These are phyloP conservation scores for Nasonovia ribisnigri DNA, from an alignment of 2,888 invertebrate genomes.

Conservation along the genomic window DNA sequence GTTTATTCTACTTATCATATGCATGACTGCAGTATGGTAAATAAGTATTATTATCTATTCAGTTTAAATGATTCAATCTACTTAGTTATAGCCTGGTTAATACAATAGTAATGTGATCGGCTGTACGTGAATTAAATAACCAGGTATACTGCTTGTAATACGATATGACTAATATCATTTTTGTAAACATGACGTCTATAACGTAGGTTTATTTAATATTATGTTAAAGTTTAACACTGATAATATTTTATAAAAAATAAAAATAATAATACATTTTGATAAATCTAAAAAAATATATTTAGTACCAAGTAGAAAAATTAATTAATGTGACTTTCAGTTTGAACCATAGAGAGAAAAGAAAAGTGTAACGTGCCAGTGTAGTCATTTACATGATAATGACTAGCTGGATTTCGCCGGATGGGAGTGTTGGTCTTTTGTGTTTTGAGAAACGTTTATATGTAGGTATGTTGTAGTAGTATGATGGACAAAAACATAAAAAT, in stretches of 20 bases:
- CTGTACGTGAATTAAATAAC: neutral
- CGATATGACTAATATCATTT: neutral
- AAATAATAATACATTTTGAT: neutral
- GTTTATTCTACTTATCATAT: neutral
- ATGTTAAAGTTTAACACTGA: neutral
- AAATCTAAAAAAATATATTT: neutral
- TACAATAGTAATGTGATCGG: neutral
- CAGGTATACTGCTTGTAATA: neutral
- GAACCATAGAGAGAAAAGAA: neutral
- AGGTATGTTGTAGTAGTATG: too few relatives aligned
- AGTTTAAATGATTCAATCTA: neutral
- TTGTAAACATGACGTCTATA: neutral
- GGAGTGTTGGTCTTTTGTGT: slow-evolving; percentile 38
- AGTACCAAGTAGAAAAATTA: neutral
- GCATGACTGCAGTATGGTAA: neutral
- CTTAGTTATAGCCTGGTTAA: neutral
- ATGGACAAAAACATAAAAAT: neutral
- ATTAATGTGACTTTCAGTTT: neutral
- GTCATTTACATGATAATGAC: slow-evolving; percentile 45
- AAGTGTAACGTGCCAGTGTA: neutral
- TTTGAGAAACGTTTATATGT: neutral
- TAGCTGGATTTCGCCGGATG: neutral
- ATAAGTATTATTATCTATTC: neutral
- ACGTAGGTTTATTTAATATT: neutral
- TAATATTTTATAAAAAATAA: neutral